Conservation (phyloP, 2,888 invertebrate species). For the Sphaerophoria rueppellii region DNA sequence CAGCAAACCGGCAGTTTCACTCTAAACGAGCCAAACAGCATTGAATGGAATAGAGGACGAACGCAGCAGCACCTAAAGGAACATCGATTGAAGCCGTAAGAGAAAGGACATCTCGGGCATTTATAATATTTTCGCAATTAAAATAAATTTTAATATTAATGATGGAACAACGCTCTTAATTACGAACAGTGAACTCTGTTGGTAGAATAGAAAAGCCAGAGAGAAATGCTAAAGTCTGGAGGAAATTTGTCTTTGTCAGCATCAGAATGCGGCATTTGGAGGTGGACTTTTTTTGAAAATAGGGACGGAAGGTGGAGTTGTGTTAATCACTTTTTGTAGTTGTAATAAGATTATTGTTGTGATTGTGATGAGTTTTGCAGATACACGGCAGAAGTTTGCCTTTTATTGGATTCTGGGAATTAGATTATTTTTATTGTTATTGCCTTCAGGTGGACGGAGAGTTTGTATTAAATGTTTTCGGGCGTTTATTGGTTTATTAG, state of each 20-base stretch:
- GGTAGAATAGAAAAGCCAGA: background rate
- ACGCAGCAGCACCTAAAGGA: background rate
- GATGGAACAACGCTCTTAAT: conserved; percentile 59
- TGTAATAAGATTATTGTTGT: conserved; percentile 26
- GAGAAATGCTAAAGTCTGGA: conserved; percentile 6
- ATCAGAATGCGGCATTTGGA: background rate
- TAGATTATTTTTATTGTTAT: too few relatives aligned
- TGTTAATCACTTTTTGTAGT: conserved; percentile 45
- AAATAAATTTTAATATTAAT: conserved; percentile 63
- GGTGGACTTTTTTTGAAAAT: conserved; percentile 13
- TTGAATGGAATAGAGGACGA: background rate
- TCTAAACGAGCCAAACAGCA: background rate
- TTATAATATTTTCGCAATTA: conserved; percentile 62
- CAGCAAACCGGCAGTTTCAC: background rate
- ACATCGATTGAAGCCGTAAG: conserved; percentile 27
- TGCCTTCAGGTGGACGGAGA: background rate
- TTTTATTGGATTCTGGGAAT: conserved; percentile 19
- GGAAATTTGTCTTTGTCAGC: conserved; percentile 46
- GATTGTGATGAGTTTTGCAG: conserved; percentile 34
- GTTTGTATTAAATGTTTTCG: background rate
- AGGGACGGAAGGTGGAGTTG: background rate
- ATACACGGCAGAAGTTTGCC: background rate
- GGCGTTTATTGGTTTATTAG: conserved; percentile 13
- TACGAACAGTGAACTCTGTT: background rate
- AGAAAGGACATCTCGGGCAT: conserved; percentile 21